phyloP scores from a whole-genome alignment of 2,888 invertebrate genomes.

The Mechanitis mazaeus region DNA sequence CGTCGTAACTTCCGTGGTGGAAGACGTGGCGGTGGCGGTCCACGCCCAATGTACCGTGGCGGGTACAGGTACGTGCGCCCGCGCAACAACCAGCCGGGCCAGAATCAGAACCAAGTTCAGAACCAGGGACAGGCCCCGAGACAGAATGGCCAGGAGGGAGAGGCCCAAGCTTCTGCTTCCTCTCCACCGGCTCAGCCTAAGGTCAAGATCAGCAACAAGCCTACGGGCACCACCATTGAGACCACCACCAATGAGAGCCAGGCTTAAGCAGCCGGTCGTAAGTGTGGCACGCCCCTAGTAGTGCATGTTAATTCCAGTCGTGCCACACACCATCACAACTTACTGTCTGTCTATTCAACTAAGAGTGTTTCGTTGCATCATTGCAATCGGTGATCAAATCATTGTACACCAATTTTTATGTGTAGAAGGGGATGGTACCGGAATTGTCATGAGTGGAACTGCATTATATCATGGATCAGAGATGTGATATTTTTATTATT shows the following conservation, averaged over 20 bases:
- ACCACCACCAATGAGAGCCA: slow-evolving; percentile 73
- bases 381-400: slow-evolving; percentile 28
- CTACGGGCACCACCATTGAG: slow-evolving; percentile 61
- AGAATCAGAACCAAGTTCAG: slow-evolving; percentile 33
- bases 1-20: slow-evolving; percentile 85
- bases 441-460: slow-evolving; percentile 56
- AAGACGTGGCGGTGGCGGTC: slow-evolving; percentile 69
- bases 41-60: slow-evolving; percentile 63
- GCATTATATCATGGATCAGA: slow-evolving; percentile 68
- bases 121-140: slow-evolving; percentile 43
- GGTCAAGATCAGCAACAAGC: slow-evolving; percentile 52
- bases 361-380: slow-evolving; percentile 54
- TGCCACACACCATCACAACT: slow-evolving; percentile 38
- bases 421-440: slow-evolving; percentile 35
- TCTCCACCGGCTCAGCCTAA: slow-evolving; percentile 52
- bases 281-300: slow-evolving; percentile 55
- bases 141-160: slow-evolving; percentile 56
- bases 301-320: slow-evolving; percentile 60
- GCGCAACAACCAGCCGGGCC: slow-evolving; percentile 53
- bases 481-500: slow-evolving; percentile 71
- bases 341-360: slow-evolving; percentile 42
- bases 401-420: slow-evolving; percentile 26
- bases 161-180: slow-evolving; percentile 43
- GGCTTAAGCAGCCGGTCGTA: slow-evolving; percentile 50
- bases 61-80: slow-evolving; percentile 63